Evolutionary conservation across 1,140 invertebrate genomes (phyloP).

Genomic region (Diprion similis): DNA sequence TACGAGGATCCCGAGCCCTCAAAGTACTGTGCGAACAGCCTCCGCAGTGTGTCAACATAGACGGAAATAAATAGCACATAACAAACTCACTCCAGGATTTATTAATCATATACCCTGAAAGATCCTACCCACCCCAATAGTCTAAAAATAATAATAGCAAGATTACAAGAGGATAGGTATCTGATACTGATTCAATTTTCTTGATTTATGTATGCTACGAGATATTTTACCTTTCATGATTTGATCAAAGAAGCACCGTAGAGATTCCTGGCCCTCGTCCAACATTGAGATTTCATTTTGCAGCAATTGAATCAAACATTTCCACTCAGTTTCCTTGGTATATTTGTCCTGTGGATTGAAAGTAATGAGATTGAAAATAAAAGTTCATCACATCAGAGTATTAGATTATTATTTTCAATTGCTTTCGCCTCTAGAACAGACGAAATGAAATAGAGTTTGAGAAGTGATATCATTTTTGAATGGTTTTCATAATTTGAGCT

Average conservation of each 20-base stretch:
- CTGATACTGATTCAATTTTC: conserved; percentile 14
- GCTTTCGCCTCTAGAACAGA: conserved; percentile 13
- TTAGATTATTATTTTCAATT: neutral
- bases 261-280: conserved; percentile 45
- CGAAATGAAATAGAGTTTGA: conserved; percentile 10
- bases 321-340: conserved; percentile 63
- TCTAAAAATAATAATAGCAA: conserved; percentile 18
- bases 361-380: conserved; percentile 26
- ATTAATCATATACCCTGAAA: conserved; percentile 21
- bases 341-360: conserved; percentile 58
- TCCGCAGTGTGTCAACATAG: no score
- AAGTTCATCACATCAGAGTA: conserved; percentile 11
- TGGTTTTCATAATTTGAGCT: conserved; percentile 19
- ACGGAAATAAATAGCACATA: no score
- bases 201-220: conserved; percentile 2
- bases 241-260: conserved; percentile 59
- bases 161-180: conserved; percentile 14
- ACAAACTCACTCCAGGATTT: no score
- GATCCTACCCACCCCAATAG: conserved; percentile 14
- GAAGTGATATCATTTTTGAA: neutral
- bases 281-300: conserved; percentile 55
- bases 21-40: no score
- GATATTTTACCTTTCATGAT: conserved; percentile 58
- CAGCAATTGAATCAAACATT: conserved; percentile 59
- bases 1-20: no score